A percentile compares a stretch with the other conserved stretches of the same genome.
Conservation (phyloP, 1,140 invertebrate genomes). For the Sipha flava region DNA sequence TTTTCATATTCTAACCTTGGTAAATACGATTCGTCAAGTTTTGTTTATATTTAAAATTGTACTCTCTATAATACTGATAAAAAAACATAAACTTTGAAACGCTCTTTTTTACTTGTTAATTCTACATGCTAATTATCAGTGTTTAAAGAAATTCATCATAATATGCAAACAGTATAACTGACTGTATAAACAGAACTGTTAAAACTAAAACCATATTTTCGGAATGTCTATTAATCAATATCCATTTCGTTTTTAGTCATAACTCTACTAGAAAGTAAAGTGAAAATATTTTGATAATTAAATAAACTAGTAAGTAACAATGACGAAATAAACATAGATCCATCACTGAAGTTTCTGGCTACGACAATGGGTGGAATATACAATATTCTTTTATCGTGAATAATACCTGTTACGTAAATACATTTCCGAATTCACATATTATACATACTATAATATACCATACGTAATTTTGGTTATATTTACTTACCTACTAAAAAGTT, state of each 20-base stretch:
- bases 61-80: too few species aligned
- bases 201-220: constrained; percentile 5
- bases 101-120: too few species aligned
- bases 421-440: neutral
- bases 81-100: too few species aligned
- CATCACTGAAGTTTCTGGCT: neutral
- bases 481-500: too few species aligned
- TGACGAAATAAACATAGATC: neutral
- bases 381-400: neutral
- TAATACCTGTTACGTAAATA: neutral
- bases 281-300: neutral
- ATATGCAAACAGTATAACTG: neutral
- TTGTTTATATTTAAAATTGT: too few species aligned
- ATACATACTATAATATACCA: neutral
- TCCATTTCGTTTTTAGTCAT: neutral
- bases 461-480: neutral
- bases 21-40: too few species aligned
- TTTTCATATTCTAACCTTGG: too few species aligned
- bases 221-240: neutral
- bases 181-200: neutral
- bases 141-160: neutral
- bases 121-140: too few species aligned
- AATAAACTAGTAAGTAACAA: neutral
- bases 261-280: neutral
- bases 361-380: neutral